Percentiles rank a stretch among this genome's conserved stretches.
Conservation (phyloP, 1,140 invertebrate species). For the Ditylenchus dipsaci region DNA sequence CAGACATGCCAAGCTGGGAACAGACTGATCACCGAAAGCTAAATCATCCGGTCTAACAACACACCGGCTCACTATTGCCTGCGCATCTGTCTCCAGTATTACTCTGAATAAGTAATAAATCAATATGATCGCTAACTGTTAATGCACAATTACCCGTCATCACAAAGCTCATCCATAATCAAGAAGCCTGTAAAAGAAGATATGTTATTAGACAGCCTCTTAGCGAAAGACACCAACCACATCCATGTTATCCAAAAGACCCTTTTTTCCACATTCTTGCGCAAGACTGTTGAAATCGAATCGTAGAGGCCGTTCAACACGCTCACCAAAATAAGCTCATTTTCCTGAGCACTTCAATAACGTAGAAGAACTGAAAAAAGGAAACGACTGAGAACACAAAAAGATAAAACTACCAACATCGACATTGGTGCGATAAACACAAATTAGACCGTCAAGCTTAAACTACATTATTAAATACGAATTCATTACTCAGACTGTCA, state of each 20-base stretch:
- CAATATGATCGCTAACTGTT: neutral
- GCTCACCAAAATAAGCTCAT: conserved; percentile 90
- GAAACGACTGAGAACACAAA: too few species aligned
- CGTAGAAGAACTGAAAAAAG: conserved; percentile 77
- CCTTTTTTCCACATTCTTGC: conserved; percentile 93
- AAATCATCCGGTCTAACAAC: conserved; percentile 90
- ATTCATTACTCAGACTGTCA: conserved; percentile 59
- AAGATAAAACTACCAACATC: conserved; percentile 68
- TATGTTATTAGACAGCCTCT: too few species aligned
- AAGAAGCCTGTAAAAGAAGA: conserved; percentile 75
- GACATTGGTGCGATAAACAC: conserved; percentile 93
- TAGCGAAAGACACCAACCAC: conserved; percentile 59
- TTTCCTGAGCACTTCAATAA: conserved; percentile 88
- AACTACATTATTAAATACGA: conserved; percentile 83
- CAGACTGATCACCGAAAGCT: conserved; percentile 92
- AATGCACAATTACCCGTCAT: conserved; percentile 76
- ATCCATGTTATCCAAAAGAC: conserved; percentile 86
- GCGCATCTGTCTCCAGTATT: conserved; percentile 87
- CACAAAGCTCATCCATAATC: conserved; percentile 95
- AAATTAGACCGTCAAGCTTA: conserved; percentile 93
- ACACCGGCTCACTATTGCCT: conserved; percentile 83
- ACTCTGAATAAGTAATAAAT: conserved; percentile 68
- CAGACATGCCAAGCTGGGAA: conserved; percentile 76
- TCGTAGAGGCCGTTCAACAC: conserved; percentile 93
- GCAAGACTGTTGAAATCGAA: conserved; percentile 83